Evolutionary conservation across 2,797 vertebrate species (phyloP).

Genomic region (Merluccius polli): DNA sequence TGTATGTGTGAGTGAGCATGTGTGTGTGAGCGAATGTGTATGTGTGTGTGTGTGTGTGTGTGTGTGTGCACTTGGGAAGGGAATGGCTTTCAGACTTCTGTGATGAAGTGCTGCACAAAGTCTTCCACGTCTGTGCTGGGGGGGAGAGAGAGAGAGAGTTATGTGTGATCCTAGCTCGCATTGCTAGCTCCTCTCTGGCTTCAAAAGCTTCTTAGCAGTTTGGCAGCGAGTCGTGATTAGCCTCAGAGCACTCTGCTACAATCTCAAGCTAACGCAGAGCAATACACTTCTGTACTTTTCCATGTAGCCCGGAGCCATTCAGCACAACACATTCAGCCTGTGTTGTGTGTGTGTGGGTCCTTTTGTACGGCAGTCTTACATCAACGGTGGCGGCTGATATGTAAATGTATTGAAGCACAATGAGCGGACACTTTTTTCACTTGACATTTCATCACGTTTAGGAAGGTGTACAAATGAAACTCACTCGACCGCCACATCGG

Average conservation of each 20-base stretch:
- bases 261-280: neutral
- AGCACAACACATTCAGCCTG: too few relatives aligned
- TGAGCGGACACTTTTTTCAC: too few relatives aligned
- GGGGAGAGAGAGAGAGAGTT: neutral
- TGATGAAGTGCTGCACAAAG: conserved; percentile 50
- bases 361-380: too few relatives aligned
- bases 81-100: conserved; percentile 37
- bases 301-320: too few relatives aligned
- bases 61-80: conserved; percentile 12
- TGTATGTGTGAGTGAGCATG: neutral
- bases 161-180: conserved; percentile 20
- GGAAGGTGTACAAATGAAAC: too few relatives aligned
- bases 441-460: too few relatives aligned
- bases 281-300: too few relatives aligned
- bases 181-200: conserved; percentile 37
- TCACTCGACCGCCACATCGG: too few relatives aligned
- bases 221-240: conserved; percentile 11
- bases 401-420: too few relatives aligned
- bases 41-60: neutral
- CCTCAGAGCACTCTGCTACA: conserved; percentile 23
- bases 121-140: conserved; percentile 28
- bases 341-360: too few relatives aligned
- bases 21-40: neutral
- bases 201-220: conserved; percentile 35
- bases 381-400: too few relatives aligned